These are phyloP conservation scores for Sylvicola cinctus DNA, from an alignment of 2,888 invertebrate species.

Conservation along the genomic window DNA sequence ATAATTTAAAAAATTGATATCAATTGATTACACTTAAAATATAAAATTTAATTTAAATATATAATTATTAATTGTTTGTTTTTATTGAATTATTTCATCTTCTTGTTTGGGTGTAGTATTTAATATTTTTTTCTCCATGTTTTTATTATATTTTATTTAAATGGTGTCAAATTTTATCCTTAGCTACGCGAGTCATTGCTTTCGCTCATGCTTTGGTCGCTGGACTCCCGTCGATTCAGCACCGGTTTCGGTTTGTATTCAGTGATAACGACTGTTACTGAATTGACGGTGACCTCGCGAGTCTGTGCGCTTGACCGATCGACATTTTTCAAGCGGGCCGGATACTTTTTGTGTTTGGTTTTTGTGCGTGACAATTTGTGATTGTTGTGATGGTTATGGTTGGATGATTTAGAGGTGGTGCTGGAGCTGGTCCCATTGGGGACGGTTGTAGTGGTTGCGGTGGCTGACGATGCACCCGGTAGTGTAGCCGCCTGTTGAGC, in stretches of 20 bases:
- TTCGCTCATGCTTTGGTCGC: slow-evolving; percentile 26
- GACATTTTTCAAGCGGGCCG: slow-evolving; percentile 75
- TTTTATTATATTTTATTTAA: no score
- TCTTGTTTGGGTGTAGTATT: no score
- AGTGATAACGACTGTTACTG: slow-evolving; percentile 91
- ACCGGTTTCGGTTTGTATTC: slow-evolving; percentile 69
- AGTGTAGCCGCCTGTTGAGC: slow-evolving; percentile 82
- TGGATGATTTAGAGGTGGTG: slow-evolving; percentile 26
- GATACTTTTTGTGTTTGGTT: slow-evolving; percentile 37
- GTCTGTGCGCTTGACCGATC: slow-evolving; percentile 84
- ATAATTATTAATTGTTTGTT: no score
- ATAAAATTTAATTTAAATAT: no score
- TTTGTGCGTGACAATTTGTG: slow-evolving; percentile 24
- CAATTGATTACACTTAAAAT: no score
- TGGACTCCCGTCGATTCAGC: slow-evolving; percentile 20
- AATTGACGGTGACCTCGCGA: slow-evolving; percentile 90
- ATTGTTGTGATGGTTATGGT: slow-evolving; percentile 22
- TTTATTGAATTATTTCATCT: no score
- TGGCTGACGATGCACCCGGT: slow-evolving; percentile 29
- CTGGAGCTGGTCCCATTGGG: slow-evolving; percentile 30
- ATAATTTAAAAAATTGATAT: no score
- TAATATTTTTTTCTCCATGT: no score
- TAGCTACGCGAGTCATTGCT: slow-evolving; percentile 27
- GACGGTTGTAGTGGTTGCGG: no score
- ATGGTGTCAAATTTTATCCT: no score